Conservation (phyloP, 2,888 invertebrate species). For the Sesia bembeciformis region DNA sequence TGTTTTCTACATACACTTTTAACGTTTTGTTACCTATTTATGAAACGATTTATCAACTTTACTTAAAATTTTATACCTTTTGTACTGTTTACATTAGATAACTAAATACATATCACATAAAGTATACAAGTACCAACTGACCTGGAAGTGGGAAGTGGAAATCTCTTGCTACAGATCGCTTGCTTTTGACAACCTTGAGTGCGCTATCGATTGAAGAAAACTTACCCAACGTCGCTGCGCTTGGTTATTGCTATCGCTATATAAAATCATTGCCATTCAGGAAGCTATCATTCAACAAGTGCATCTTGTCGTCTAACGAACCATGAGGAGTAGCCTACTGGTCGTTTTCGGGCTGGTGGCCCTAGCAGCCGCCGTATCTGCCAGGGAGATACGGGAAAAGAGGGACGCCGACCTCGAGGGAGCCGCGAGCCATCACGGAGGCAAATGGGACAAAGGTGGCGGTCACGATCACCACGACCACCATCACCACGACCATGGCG, state of each 20-base stretch:
- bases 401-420: constrained; percentile 66
- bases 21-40: too few species aligned
- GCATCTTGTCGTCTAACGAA: constrained; percentile 29
- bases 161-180: constrained; percentile 25
- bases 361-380: constrained; percentile 60
- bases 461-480: constrained; percentile 78
- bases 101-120: too few species aligned
- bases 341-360: constrained; percentile 57
- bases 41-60: too few species aligned
- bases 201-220: constrained; percentile 28
- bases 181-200: constrained; percentile 38
- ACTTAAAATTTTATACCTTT: too few species aligned
- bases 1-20: too few species aligned
- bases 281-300: constrained; percentile 51
- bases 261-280: constrained; percentile 48
- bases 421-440: constrained; percentile 55
- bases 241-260: constrained; percentile 25
- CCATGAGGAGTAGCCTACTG: constrained; percentile 48
- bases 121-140: background rate
- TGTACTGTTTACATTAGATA: too few species aligned
- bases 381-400: constrained; percentile 64
- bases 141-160: constrained; percentile 29
- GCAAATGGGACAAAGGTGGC: constrained; percentile 66
- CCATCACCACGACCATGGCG: constrained; percentile 77
- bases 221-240: constrained; percentile 27